A percentile compares a stretch with the other conserved stretches of the same genome.
Conservation (phyloP, 1,140 invertebrate genomes). For the Galleria mellonella region DNA sequence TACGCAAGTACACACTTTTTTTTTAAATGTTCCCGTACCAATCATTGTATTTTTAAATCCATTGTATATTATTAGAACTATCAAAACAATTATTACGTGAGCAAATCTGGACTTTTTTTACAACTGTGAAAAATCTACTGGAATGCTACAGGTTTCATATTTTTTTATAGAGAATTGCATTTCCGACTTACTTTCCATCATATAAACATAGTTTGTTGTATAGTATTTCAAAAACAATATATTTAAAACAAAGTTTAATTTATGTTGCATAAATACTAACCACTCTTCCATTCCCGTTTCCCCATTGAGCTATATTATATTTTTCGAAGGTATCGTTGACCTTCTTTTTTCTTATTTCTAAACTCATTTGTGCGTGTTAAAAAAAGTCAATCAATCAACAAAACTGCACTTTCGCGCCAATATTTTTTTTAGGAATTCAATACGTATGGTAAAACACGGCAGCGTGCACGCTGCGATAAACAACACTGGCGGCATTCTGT, state of each 20-base stretch:
- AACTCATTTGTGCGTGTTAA: conserved; percentile 53
- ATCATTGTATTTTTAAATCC: no score
- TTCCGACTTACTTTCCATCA: no score
- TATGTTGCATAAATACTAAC: conserved; percentile 22
- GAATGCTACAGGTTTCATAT: no score
- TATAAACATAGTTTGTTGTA: no score
- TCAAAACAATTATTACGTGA: no score
- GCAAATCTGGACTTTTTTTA: no score
- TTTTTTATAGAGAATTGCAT: no score
- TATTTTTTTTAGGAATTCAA: conserved; percentile 24
- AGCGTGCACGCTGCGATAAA: conserved; percentile 29
- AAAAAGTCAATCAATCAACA: conserved; percentile 13
- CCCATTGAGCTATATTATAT: conserved; percentile 63
- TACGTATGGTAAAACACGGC: conserved; percentile 26
- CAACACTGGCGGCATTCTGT: conserved; percentile 23
- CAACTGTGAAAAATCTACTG: no score
- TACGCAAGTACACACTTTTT: no score
- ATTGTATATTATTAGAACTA: no score
- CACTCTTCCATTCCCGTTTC: conserved; percentile 35
- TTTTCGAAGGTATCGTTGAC: conserved; percentile 66
- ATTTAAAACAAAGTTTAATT: not conserved
- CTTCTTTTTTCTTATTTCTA: conserved; percentile 60
- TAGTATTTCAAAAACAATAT: no score
- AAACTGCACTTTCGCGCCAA: conserved; percentile 36
- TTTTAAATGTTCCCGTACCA: no score